phyloP scores from a whole-genome alignment of 2,113 vertebrate genomes.

The Nothocercus nigrocapillus region DNA sequence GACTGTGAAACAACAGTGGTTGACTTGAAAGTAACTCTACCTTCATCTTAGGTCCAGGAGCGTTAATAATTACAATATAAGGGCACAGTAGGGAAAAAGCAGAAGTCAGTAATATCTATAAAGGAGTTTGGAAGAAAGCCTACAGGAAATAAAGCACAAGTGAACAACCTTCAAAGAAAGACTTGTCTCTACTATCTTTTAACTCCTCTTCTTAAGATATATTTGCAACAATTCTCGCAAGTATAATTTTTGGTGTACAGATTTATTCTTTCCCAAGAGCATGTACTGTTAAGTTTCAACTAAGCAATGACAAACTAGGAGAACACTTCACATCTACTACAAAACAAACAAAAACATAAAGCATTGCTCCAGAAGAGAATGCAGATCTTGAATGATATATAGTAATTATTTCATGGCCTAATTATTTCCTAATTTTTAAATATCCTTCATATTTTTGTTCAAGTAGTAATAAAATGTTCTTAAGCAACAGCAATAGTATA shows the following conservation, averaged over 20 bases:
- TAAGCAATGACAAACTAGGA: background rate
- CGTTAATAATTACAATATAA: background rate
- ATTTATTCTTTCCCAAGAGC: background rate
- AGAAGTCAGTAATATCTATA: background rate
- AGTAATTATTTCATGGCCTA: background rate
- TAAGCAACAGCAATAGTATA: background rate
- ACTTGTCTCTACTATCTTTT: constrained; percentile 30
- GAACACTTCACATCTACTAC: background rate
- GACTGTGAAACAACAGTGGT: background rate
- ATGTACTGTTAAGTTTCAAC: background rate
- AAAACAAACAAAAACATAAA: background rate
- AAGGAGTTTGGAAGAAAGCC: constrained; percentile 33
- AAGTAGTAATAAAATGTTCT: background rate
- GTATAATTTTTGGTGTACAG: background rate
- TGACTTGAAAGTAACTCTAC: background rate
- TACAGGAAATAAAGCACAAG: background rate
- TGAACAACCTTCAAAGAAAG: background rate
- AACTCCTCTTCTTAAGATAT: background rate
- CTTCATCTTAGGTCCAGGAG: background rate
- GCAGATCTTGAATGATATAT: background rate
- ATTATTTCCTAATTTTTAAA: background rate
- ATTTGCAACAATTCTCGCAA: constrained; percentile 1
- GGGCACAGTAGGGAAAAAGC: background rate
- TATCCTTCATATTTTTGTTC: background rate
- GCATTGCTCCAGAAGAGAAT: background rate